Conservation (phyloP, 2,113 vertebrate species). For the Rallus limicola region DNA sequence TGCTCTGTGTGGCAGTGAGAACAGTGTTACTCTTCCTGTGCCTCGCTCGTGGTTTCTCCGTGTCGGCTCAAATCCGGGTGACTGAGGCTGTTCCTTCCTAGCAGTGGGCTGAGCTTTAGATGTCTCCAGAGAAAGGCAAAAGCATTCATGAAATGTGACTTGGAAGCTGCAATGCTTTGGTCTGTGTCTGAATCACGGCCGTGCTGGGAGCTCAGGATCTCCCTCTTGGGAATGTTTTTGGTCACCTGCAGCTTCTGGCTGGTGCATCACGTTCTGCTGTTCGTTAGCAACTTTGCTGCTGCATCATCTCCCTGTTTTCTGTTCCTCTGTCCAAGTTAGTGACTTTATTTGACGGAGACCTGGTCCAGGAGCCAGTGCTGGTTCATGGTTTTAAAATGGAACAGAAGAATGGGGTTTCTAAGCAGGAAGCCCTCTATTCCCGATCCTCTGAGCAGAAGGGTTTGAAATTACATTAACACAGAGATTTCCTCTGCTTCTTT, state of each 20-base stretch:
- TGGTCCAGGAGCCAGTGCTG: neutral
- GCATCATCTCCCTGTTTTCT: neutral
- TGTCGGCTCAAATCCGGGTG: neutral
- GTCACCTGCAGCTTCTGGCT: neutral
- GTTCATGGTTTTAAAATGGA: neutral
- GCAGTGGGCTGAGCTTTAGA: neutral
- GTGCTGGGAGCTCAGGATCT: neutral
- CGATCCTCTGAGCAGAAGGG: neutral
- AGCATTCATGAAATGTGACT: neutral
- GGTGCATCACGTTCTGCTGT: fast-evolving
- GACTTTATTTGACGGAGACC: neutral
- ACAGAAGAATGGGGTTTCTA: neutral
- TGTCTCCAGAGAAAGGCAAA: neutral
- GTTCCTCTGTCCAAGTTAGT: neutral
- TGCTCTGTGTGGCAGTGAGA: neutral
- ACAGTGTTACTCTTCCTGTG: neutral
- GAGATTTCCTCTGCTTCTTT: neutral
- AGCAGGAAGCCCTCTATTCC: neutral
- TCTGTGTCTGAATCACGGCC: neutral
- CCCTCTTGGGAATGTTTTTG: neutral
- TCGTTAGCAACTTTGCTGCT: neutral
- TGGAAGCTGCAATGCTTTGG: fast-evolving
- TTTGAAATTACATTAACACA: neutral
- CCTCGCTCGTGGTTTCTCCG: fast-evolving
- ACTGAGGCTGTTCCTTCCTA: neutral